Conservation (phyloP, 2,113 vertebrate species). For the Cercocebus atys region DNA sequence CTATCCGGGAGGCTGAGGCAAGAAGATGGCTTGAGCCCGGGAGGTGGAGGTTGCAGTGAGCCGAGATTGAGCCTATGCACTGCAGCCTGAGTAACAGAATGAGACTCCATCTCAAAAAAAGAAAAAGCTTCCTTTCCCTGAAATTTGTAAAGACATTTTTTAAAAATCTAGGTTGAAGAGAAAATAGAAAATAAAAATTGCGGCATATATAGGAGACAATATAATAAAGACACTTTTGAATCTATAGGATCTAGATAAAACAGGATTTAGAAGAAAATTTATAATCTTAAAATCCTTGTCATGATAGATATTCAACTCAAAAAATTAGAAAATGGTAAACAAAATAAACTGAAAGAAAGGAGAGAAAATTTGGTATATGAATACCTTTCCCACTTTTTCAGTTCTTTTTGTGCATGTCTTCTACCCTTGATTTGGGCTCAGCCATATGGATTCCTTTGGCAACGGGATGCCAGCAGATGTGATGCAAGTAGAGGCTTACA, state of each 20-base stretch:
- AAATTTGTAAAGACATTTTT: background rate
- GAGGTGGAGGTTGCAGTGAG: too few species aligned
- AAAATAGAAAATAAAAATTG: background rate
- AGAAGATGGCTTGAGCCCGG: too few species aligned
- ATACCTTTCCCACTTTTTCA: accelerated
- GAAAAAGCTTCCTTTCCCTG: background rate
- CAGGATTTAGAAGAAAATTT: background rate
- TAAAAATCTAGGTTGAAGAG: background rate
- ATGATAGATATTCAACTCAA: background rate
- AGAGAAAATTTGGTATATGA: background rate
- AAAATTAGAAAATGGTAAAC: background rate
- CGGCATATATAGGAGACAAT: background rate
- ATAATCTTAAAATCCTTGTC: background rate
- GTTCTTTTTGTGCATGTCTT: background rate
- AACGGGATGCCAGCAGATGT: background rate
- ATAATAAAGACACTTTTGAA: background rate
- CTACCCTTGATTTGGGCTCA: background rate
- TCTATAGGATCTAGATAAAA: background rate
- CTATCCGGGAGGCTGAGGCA: too few species aligned
- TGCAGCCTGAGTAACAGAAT: too few species aligned
- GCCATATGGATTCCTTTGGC: background rate
- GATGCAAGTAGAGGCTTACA: background rate
- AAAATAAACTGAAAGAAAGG: background rate
- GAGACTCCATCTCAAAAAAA: too few species aligned
- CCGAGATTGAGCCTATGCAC: too few species aligned